Base-by-base conservation (phyloP, 2,113 vertebrate genomes). In the Lophura nycthemera region DNA sequence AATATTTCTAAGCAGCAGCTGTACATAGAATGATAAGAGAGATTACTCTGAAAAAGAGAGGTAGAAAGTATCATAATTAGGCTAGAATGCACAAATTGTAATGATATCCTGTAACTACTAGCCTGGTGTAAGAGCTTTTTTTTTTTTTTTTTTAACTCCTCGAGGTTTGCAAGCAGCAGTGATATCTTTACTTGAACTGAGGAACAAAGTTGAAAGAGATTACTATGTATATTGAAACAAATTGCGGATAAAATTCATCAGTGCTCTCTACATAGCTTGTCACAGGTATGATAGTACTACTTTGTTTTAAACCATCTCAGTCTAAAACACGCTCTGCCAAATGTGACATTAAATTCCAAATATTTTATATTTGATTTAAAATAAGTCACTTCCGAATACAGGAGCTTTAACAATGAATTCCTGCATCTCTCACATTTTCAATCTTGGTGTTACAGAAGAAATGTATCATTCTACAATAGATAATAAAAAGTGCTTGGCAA, bases 361-460 rank as follows among this genome's bases (percentile, higher is more conserved):
- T 74, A 70, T 36, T 70, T 88, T 16, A 27, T 83, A 59, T 66
- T 73, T 79, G 27, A 24, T 79, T 83, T 21, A 80, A 85, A 79
- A 82, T 56, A 52, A 34, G 14, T 43, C n/a, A 18, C 66, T 90
- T 88, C 19, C 16, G 59, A 67, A 66, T 60, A 12, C 74, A 38
- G 32, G 56, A 83, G 8, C 1, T 77, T 80, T 63, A 91, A 54
- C 30, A 29, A 21, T 47, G 5, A 22, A 63, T 70, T 92, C 14
- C 48, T 80, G 50, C 4, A 3, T 70, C 72, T 91, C 79, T 42
- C 3, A 8, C 13, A 38, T 6, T 73, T 88, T 45, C 15, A 54
- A 14, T 25, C 30, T 70, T 52, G 0, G 0, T 38, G 24, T 30
- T 80, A 24, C 6, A 43, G 66, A 70, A n/a, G 0, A 0, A 15